Base-by-base conservation (phyloP, 2,113 vertebrate species). In the Xyliphius kryptos region DNA sequence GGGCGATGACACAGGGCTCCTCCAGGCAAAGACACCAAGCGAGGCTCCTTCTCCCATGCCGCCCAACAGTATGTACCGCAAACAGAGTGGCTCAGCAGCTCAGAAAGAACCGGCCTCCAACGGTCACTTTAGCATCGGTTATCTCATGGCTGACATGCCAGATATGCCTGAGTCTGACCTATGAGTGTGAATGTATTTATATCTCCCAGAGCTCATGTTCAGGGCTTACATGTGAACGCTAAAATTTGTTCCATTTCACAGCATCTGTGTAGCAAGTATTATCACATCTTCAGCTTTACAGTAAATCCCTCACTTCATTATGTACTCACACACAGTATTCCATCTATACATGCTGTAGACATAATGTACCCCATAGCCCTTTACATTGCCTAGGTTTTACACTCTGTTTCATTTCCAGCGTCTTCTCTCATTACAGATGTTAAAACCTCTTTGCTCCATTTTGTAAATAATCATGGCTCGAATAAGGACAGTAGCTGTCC, bases 121-220 rank as follows among this genome's bases (percentile, higher is more conserved):
- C 9, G 94, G 96, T 60, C 91, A 90, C n/a, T 95, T 92, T 0
- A 92, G 92, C 22, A 92, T 96, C 9, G 94, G 94, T 6, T 97
- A 97, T 77, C 67, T 95, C 76, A 94, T 97, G 92, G 89, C 91
- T 32, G 92, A 95, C 72, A 85, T 91, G 87, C 89, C 91, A 5
- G 91, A 97, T 75, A 92, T 94, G 90, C 94, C 94, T 0, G 93
- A 97, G 76, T 97, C 95, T 61, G 91, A 94, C 79, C 86, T 97
- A 80, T 97, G 93, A 86, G 70, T 66, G 9, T 15, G 32, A 46
- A 14, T n/a, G 0, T 6, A 12, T 21, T 16, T 53, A 11, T 47
- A n/a, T 26, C 32, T 26, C 43, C 21, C 43, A 19, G 8, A 37
- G 16, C 37, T 48, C 43, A 17, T 17, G 7, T 14, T 22, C 10